A percentile compares a stretch with the other conserved stretches of the same genome.
Evolutionary conservation across 1,140 invertebrate species (phyloP).

Genomic region (Eumeta japonica): DNA sequence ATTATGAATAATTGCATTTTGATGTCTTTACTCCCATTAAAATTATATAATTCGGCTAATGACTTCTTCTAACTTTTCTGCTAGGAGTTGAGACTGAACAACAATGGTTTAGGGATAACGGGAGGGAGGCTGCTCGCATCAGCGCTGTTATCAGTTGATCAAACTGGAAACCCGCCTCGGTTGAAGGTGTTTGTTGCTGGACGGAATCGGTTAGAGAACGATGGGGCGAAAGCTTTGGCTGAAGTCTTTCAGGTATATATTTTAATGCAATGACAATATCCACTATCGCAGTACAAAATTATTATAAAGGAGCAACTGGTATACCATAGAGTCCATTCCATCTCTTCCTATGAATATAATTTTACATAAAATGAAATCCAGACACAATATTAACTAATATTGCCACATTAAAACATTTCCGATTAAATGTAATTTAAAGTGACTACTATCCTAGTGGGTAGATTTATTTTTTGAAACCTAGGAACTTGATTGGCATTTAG

Average conservation of each 20-base stretch:
- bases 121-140: conserved; percentile 85
- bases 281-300: background rate
- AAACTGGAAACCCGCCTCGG: conserved; percentile 60
- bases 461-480: no score
- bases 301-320: background rate
- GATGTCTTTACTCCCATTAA: no score
- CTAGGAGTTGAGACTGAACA: conserved; percentile 84
- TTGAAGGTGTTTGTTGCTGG: conserved; percentile 89
- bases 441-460: no score
- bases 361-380: no score
- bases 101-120: conserved; percentile 91
- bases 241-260: conserved; percentile 72
- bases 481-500: no score
- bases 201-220: conserved; percentile 92
- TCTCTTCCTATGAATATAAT: no score
- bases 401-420: no score
- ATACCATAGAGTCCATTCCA: no score
- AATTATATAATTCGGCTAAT: no score
- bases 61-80: conserved; percentile 10
- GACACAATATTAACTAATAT: no score
- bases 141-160: conserved; percentile 68
- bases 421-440: no score
- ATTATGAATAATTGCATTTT: no score
- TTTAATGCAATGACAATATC: background rate
- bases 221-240: conserved; percentile 82